phyloP scores from a whole-genome alignment of 2,888 invertebrate species.

The Ptilodon capucinus region DNA sequence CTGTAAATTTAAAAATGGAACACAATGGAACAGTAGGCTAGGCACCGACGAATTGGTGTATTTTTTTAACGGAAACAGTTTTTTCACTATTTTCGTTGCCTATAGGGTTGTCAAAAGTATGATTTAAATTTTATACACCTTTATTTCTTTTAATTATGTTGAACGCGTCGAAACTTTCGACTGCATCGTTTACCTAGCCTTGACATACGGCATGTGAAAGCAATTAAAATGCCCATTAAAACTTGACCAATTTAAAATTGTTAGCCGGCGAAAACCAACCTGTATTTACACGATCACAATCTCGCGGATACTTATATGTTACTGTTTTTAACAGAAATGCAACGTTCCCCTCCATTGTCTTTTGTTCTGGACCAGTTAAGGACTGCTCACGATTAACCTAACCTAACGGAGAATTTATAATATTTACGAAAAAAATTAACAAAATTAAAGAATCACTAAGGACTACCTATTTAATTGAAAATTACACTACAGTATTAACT shows the following conservation, averaged over 20 bases:
- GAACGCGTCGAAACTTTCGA: background rate
- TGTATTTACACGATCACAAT: conserved; percentile 5
- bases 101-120: conserved; percentile 31
- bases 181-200: background rate
- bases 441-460: conserved; percentile 78
- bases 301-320: conserved; percentile 44
- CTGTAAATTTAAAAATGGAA: too few species aligned
- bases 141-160: background rate
- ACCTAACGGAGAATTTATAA: conserved; percentile 71
- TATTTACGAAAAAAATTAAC: conserved; percentile 76
- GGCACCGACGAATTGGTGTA: too few species aligned
- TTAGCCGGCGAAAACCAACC: background rate
- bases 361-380: conserved; percentile 72
- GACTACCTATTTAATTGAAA: conserved; percentile 77
- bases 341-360: conserved; percentile 77
- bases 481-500: conserved; percentile 77
- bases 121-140: too few species aligned
- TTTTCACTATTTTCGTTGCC: background rate
- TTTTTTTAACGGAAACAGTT: background rate
- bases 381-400: conserved; percentile 73
- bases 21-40: too few species aligned
- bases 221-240: conserved; percentile 5
- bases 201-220: background rate
- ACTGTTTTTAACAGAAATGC: conserved; percentile 64
- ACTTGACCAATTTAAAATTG: conserved; percentile 3